Conservation (phyloP, 2,113 vertebrate genomes). For the Stigmatopora argus region DNA sequence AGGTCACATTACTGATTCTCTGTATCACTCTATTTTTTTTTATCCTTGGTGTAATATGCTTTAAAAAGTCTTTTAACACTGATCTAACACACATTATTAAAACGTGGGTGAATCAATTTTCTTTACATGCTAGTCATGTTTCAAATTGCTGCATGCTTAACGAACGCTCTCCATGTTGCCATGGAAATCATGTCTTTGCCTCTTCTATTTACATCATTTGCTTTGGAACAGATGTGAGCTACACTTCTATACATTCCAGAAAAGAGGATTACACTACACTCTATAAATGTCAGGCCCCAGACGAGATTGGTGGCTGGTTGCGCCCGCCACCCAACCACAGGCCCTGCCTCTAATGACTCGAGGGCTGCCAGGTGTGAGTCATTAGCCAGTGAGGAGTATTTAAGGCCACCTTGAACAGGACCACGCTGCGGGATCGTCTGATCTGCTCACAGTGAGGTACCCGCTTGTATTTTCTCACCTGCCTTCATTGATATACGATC, state of each 20-base stretch:
- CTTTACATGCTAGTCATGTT: slow-evolving; percentile 22
- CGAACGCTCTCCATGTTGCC: slow-evolving; percentile 52
- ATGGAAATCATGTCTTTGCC: slow-evolving; percentile 54
- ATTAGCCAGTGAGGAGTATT: too few species aligned
- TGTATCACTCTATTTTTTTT: background rate
- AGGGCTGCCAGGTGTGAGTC: too few species aligned
- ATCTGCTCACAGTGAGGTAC: too few species aligned
- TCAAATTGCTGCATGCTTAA: slow-evolving; percentile 33
- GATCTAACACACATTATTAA: background rate
- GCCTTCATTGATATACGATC: too few species aligned
- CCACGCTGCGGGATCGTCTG: too few species aligned
- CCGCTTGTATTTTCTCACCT: too few species aligned
- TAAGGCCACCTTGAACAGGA: too few species aligned
- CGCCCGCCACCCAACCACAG: too few species aligned
- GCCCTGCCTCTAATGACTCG: too few species aligned
- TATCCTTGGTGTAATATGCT: too few species aligned
- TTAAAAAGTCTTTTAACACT: background rate
- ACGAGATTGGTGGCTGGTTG: too few species aligned
- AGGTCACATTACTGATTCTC: background rate
- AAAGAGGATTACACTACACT: background rate
- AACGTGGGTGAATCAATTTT: slow-evolving; percentile 25
- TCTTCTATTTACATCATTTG: slow-evolving; percentile 34
- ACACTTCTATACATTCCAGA: slow-evolving; percentile 1
- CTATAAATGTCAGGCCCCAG: too few species aligned
- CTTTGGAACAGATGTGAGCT: slow-evolving; percentile 27